phyloP scores from a whole-genome alignment of 2,888 invertebrate genomes.

The Callyntrura guangdongensis region DNA sequence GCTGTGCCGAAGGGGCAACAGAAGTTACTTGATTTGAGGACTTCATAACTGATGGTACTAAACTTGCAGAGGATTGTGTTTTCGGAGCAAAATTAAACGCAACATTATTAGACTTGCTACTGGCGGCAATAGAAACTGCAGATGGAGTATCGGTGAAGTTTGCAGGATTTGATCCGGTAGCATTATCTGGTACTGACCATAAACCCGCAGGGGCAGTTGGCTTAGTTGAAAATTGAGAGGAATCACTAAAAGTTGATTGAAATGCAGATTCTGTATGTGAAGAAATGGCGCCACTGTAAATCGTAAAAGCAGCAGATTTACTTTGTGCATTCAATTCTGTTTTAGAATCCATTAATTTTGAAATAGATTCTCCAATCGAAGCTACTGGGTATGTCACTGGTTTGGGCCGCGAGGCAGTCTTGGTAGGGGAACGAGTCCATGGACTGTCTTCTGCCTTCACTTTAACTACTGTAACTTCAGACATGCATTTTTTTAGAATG shows the following conservation, averaged over 20 bases:
- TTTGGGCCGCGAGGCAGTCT: conserved; percentile 51
- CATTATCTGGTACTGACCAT: no score
- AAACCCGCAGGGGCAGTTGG: no score
- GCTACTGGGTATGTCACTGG: conserved; percentile 11
- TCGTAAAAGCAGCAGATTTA: not conserved
- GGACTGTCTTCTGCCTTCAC: conserved; percentile 60
- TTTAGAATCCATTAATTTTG: not conserved
- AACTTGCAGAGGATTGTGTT: not conserved
- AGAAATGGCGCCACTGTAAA: not conserved
- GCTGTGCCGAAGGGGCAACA: conserved; percentile 21
- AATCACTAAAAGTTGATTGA: not conserved
- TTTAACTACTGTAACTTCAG: conserved; percentile 52
- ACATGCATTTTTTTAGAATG: conserved; percentile 57
- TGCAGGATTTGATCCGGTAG: not conserved
- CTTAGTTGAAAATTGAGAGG: not conserved
- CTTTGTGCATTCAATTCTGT: not conserved
- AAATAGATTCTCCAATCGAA: not conserved
- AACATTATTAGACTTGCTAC: not conserved
- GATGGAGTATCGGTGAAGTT: not conserved
- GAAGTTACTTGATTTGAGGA: not conserved
- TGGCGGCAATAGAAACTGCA: not conserved
- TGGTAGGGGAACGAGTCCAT: conserved; percentile 49
- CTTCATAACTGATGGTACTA: not conserved
- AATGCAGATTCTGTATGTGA: not conserved
- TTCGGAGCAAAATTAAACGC: not conserved